These are phyloP conservation scores for Dendrolimus pini DNA, from an alignment of 2,888 invertebrate species.

Conservation along the genomic window DNA sequence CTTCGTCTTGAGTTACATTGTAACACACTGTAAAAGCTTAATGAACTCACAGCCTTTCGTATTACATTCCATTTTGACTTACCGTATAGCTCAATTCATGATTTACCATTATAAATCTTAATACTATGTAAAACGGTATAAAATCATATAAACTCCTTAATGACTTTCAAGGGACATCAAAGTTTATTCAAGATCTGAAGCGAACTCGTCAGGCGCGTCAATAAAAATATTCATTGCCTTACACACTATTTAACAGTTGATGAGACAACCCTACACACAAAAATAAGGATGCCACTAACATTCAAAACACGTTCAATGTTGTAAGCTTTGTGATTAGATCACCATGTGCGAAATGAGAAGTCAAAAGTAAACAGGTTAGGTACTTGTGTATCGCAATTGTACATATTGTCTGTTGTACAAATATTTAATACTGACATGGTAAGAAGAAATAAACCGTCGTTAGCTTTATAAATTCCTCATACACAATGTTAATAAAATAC, in stretches of 20 bases:
- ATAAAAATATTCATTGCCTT: slow-evolving; percentile 75
- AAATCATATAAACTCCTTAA: slow-evolving; percentile 13
- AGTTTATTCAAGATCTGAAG: slow-evolving; percentile 21
- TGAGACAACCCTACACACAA: slow-evolving; percentile 49
- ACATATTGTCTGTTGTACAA: too few relatives aligned
- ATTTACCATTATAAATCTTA: background rate
- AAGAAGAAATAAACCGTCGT: too few relatives aligned
- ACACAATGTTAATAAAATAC: too few relatives aligned
- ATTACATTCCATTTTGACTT: background rate
- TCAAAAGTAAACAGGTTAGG: background rate
- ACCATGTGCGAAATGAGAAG: background rate
- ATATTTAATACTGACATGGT: too few relatives aligned
- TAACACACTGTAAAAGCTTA: background rate
- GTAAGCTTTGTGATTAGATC: background rate
- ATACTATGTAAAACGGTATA: slow-evolving; percentile 21
- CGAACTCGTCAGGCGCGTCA: slow-evolving; percentile 61
- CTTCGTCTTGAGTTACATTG: slow-evolving; percentile 39
- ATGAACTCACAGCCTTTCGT: background rate
- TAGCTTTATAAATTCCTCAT: too few relatives aligned
- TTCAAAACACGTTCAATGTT: slow-evolving; percentile 10
- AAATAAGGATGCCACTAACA: slow-evolving; percentile 42
- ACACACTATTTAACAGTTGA: slow-evolving; percentile 70
- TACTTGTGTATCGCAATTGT: background rate
- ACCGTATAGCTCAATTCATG: background rate
- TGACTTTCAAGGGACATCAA: slow-evolving; percentile 2